phyloP scores from a whole-genome alignment of 2,888 invertebrate genomes.

The Tetragonisca angustula region DNA sequence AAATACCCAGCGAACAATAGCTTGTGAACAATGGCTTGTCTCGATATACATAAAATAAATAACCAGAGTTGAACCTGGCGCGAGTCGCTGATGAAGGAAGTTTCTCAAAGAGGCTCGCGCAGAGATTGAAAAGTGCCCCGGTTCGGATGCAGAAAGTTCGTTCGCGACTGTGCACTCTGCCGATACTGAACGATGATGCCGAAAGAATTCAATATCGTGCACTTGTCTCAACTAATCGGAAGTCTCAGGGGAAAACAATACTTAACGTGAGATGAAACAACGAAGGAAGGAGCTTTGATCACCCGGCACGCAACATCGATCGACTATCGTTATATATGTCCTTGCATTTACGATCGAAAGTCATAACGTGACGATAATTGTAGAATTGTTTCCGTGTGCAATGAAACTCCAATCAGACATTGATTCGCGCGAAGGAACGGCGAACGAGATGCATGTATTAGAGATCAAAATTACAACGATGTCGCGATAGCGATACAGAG shows the following conservation, averaged over 20 bases:
- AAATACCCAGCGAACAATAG: not conserved
- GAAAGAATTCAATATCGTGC: constrained; percentile 12
- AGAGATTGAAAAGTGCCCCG: not conserved
- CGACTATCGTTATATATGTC: not conserved
- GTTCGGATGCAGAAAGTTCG: not conserved
- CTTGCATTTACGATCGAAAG: not conserved
- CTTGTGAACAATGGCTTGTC: not conserved
- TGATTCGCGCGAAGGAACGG: too few relatives aligned
- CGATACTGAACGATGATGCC: not conserved
- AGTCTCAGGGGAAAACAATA: not conserved
- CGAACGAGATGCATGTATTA: not conserved
- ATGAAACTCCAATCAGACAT: too few relatives aligned
- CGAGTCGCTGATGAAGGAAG: constrained; percentile 12
- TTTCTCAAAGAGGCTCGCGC: not conserved
- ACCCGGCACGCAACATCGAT: not conserved
- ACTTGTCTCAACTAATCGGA: not conserved
- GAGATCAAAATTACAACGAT: not conserved
- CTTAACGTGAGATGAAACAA: not conserved
- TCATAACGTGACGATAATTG: not conserved
- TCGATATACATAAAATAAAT: not conserved
- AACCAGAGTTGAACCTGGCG: not conserved
- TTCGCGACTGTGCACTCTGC: not conserved
- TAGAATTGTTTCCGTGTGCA: not conserved
- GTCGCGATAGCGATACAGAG: not conserved
- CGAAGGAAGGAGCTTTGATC: not conserved